These are phyloP conservation scores for Alaudala cheleensis DNA, from an alignment of 2,113 vertebrate species.

Conservation along the genomic window DNA sequence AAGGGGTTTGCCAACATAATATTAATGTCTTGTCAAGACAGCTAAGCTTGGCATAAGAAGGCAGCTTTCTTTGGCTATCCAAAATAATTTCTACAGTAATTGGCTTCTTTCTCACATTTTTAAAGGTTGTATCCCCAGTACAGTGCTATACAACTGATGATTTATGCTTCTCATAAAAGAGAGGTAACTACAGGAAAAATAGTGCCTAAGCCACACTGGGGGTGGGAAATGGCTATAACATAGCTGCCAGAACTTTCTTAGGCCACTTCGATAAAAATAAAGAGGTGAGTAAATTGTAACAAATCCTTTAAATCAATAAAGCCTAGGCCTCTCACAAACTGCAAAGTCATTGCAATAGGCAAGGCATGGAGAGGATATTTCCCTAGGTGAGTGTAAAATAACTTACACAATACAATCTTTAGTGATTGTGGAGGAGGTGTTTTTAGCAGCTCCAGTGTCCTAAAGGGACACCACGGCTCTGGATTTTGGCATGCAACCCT, in stretches of 20 bases:
- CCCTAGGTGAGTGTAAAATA: background rate
- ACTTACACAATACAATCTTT: background rate
- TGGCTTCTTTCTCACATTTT: slow-evolving; percentile 15
- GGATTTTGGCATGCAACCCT: background rate
- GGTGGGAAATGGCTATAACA: background rate
- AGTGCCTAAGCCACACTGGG: background rate
- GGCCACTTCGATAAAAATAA: background rate
- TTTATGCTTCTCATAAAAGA: background rate
- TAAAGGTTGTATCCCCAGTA: background rate
- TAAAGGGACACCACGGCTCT: background rate
- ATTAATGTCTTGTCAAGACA: slow-evolving; percentile 15
- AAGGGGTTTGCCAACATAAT: background rate
- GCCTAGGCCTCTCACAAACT: background rate
- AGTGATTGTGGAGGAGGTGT: background rate
- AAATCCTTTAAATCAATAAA: background rate
- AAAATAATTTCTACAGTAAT: slow-evolving; percentile 30
- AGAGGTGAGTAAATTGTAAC: background rate
- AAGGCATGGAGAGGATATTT: background rate
- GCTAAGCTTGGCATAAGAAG: background rate
- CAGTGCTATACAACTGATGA: background rate
- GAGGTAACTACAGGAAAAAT: background rate
- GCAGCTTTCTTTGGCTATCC: background rate
- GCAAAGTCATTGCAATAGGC: slow-evolving; percentile 10
- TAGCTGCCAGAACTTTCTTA: background rate
- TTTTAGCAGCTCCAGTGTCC: background rate